These are phyloP conservation scores for Turdus rufiventris DNA, from an alignment of 2,113 vertebrate species.

Conservation along the genomic window DNA sequence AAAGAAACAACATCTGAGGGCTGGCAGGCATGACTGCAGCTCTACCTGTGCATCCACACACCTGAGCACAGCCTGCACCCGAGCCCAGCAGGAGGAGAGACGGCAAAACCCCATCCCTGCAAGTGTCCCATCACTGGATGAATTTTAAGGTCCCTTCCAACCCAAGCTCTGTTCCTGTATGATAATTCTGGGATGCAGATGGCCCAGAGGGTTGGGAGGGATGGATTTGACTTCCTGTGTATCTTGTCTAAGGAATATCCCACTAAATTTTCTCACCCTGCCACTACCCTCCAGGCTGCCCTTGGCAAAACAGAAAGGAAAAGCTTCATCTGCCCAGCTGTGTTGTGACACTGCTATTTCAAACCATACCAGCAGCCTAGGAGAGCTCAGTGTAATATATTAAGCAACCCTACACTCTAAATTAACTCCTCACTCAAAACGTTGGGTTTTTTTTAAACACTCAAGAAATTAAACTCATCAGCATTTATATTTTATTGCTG, in stretches of 20 bases:
- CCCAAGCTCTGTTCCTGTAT: not conserved
- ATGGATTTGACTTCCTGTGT: not conserved
- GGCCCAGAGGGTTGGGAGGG: not conserved
- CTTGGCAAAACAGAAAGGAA: not conserved
- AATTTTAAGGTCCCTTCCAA: not conserved
- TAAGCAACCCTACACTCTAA: not conserved
- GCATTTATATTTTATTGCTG: not conserved
- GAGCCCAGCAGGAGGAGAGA: not conserved
- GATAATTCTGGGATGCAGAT: not conserved
- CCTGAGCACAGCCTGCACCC: not conserved
- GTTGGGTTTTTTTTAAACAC: not conserved
- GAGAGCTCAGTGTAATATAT: not conserved
- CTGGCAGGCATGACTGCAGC: not conserved
- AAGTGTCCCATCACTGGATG: not conserved
- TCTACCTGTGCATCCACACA: not conserved
- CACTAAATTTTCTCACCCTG: not conserved
- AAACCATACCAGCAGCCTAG: not conserved
- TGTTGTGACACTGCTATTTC: not conserved
- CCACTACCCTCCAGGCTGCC: not conserved
- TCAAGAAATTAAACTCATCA: not conserved
- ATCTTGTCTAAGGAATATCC: not conserved
- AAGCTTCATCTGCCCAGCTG: not conserved
- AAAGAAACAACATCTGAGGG: conserved; percentile 28
- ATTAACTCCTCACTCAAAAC: not conserved
- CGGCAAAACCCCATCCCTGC: not conserved